A percentile compares a stretch with the other conserved stretches of the same genome.
These are phyloP conservation scores for Epinotia brunnichana DNA, from an alignment of 2,888 invertebrate genomes.

Conservation along the genomic window DNA sequence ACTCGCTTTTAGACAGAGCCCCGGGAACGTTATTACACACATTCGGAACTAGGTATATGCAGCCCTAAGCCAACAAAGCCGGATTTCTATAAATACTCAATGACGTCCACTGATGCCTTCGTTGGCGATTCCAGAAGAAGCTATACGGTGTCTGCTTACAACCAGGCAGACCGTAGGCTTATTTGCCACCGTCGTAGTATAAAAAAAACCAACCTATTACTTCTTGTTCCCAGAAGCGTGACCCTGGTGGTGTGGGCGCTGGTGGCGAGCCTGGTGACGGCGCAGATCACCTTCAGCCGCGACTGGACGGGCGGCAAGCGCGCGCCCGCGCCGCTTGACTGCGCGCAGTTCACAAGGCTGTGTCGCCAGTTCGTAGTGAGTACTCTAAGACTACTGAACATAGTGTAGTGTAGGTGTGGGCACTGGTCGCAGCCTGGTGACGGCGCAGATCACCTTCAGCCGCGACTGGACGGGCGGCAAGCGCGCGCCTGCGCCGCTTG, in stretches of 20 bases:
- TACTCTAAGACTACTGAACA: conserved; percentile 25
- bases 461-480: conserved; percentile 79
- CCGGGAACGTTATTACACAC: too few relatives aligned
- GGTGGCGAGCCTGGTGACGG: conserved; percentile 67
- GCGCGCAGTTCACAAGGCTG: conserved; percentile 71
- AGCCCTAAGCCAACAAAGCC: too few relatives aligned
- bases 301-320: conserved; percentile 80
- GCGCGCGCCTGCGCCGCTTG: conserved; percentile 63
- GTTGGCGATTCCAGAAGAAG: too few relatives aligned
- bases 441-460: conserved; percentile 79
- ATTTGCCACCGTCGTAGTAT: too few relatives aligned
- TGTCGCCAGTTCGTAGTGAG: conserved; percentile 76
- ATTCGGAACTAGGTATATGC: too few relatives aligned
- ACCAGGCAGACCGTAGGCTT: too few relatives aligned
- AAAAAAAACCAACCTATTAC: too few relatives aligned
- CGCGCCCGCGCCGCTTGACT: conserved; percentile 65
- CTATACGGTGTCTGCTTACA: too few relatives aligned
- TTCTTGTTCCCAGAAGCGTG: conserved; percentile 53
- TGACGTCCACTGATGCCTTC: too few relatives aligned
- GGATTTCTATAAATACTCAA: too few relatives aligned
- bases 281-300: conserved; percentile 80
- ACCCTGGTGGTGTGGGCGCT: conserved; percentile 61
- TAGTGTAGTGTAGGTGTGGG: conserved; percentile 54
- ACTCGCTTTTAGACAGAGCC: too few relatives aligned
- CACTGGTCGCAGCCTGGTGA: conserved; percentile 67